Evolutionary conservation across 1,140 invertebrate genomes (phyloP), one percentile per base, ranked within the genome.

Genomic region (Notospermus geniculatus): DNA sequence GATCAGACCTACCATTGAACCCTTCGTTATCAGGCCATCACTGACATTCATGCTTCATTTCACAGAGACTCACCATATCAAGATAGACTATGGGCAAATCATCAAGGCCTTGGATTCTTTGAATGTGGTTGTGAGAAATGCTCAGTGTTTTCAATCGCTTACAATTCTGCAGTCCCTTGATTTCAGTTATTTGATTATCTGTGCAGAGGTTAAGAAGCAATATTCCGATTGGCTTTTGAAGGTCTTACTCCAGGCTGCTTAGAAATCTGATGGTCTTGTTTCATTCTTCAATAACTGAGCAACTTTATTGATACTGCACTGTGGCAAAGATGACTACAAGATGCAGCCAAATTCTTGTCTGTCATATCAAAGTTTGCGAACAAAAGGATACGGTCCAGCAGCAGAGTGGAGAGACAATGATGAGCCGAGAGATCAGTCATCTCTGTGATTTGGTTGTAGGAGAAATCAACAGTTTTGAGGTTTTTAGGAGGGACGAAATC

Each of bases 321-420:
- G n/a, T n/a, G n/a, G n/a, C n/a, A n/a, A n/a, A n/a, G n/a, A n/a
- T n/a, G n/a, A n/a, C n/a, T n/a, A n/a, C n/a, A n/a, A n/a, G n/a
- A n/a, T n/a, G n/a, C n/a, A n/a, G n/a, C n/a, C n/a, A n/a, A n/a
- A n/a, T 7, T 50, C 46, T 50, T 4, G 5, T n/a, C n/a, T 7
- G 4, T 7, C 25, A 5, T 19, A 50, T 7, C 25, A 5, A 5
- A 50, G n/a, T n/a, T 7, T 50, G 4, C 5, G n/a, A 25, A 25
- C 30, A n/a, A 64, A 74, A 75, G 73, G 72, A 76, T 79, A 81
- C 79, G 70, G 58, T 80, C 74, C 2, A 81, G 58, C 56, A 71
- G 63, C 1, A 81, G 71, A 54, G 70, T 75, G 28, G 54, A 69
- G 11, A 81, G 60, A 50, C 61, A 74, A 55, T 74, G 73, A 64